phyloP scores from a whole-genome alignment of 2,888 invertebrate genomes.

The Dastarcus helophoroides region DNA sequence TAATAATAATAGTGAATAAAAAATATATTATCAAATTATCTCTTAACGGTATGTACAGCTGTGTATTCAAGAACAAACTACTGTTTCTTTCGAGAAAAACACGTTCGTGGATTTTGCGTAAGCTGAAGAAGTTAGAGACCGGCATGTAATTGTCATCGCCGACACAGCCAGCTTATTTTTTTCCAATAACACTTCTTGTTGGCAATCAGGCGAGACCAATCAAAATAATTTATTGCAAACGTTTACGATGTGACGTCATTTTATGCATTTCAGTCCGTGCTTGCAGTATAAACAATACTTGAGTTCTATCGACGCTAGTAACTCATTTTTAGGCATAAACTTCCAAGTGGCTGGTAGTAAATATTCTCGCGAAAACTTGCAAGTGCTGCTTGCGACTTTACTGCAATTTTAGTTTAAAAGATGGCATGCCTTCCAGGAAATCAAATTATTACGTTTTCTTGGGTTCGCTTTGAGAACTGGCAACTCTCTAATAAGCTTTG shows the following conservation, averaged over 20 bases:
- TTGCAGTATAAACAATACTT: slow-evolving; percentile 27
- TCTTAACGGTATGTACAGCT: too few species aligned
- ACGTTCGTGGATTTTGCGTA: too few species aligned
- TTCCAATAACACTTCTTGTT: slow-evolving; percentile 22
- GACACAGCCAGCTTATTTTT: slow-evolving; percentile 15
- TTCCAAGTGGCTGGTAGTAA: slow-evolving; percentile 14
- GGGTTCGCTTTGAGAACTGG: too few species aligned
- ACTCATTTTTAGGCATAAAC: slow-evolving; percentile 25
- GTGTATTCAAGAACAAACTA: too few species aligned
- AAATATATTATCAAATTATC: too few species aligned
- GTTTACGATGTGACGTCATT: slow-evolving; percentile 32
- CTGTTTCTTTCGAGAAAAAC: too few species aligned
- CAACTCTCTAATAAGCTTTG: too few species aligned
- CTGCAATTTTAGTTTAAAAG: slow-evolving; percentile 11
- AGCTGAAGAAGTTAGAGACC: too few species aligned
- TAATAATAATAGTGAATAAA: too few species aligned
- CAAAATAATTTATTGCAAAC: slow-evolving; percentile 31
- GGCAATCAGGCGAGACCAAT: slow-evolving; percentile 32
- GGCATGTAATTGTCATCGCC: slow-evolving; percentile 13
- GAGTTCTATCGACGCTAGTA: slow-evolving; percentile 22
- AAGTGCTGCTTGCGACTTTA: slow-evolving; percentile 9
- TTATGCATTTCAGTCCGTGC: slow-evolving; percentile 29
- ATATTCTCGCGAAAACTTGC: slow-evolving; percentile 7
- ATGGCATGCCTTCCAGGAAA: slow-evolving; percentile 9
- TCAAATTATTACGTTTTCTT: slow-evolving; percentile 8